phyloP scores from a whole-genome alignment of 2,797 vertebrate species.

The Sparus aurata region DNA sequence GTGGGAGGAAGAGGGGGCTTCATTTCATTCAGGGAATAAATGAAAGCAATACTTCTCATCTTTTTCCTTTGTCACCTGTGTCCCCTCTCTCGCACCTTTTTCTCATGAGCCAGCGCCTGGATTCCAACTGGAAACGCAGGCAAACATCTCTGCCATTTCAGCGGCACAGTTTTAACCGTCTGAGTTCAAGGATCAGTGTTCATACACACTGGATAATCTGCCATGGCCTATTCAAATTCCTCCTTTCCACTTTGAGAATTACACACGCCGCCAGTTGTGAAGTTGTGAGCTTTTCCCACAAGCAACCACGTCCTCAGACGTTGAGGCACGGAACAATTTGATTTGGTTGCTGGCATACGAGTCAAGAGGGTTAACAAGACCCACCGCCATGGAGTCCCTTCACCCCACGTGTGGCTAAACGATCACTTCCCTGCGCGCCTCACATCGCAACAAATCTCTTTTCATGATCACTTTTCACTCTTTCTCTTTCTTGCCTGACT shows the following conservation, averaged over 20 bases:
- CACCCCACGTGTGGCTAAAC: conserved; percentile 82
- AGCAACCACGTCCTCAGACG: conserved; percentile 53
- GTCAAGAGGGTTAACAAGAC: conserved; percentile 78
- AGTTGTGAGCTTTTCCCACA: conserved; percentile 60
- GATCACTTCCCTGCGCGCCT: conserved; percentile 78
- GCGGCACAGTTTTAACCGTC: conserved; percentile 18
- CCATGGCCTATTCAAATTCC: conserved; percentile 56
- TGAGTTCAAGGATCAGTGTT: conserved; percentile 64
- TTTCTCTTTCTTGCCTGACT: conserved; percentile 81
- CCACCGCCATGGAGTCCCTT: conserved; percentile 68
- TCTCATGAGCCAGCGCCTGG: conserved; percentile 15
- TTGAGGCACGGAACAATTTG: conserved; percentile 66
- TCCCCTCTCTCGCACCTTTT: conserved; percentile 41
- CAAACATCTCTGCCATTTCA: conserved; percentile 12
- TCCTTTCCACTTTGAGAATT: conserved; percentile 65
- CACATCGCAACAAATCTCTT: conserved; percentile 79
- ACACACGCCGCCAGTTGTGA: conserved; percentile 58
- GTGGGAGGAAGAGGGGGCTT: conserved; percentile 1
- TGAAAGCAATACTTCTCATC: neutral
- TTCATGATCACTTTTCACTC: conserved; percentile 82
- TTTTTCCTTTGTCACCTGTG: conserved; percentile 9
- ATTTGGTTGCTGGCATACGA: conserved; percentile 66
- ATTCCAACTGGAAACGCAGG: conserved; percentile 17
- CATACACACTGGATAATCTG: conserved; percentile 64
- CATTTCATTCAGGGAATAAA: neutral